Conservation (phyloP, 2,888 invertebrate genomes). For the Zygaena filipendulae region DNA sequence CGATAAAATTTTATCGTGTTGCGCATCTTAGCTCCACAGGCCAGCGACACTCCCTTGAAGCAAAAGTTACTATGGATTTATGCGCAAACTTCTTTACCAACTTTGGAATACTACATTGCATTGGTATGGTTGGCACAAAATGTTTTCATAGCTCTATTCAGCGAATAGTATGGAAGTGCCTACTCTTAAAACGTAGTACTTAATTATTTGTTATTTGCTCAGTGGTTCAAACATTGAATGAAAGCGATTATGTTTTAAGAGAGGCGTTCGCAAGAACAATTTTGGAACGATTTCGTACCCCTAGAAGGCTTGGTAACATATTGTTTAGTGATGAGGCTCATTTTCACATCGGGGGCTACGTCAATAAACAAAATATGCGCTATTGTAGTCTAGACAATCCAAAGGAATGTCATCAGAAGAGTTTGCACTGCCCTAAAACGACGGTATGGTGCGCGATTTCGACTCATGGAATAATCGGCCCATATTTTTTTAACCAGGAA, state of each 20-base stretch:
- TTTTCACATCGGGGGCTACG: slow-evolving; percentile 12
- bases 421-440: slow-evolving; percentile 10
- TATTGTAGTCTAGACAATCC: no score
- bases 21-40: no score
- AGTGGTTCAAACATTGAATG: not conserved
- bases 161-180: no score
- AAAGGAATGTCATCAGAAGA: slow-evolving; percentile 9
- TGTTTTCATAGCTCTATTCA: not conserved
- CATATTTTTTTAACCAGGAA: slow-evolving; percentile 11
- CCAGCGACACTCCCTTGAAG: no score
- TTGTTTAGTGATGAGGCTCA: slow-evolving; percentile 11
- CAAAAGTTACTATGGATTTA: slow-evolving; percentile 3
- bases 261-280: no score
- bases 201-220: not conserved
- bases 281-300: slow-evolving; percentile 7
- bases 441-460: slow-evolving; percentile 12
- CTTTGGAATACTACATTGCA: no score
- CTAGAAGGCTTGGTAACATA: slow-evolving; percentile 3
- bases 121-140: no score
- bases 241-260: no score
- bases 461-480: slow-evolving; percentile 11
- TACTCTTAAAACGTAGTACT: no score
- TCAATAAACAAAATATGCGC: no score
- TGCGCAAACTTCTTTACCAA: no score
- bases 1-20: no score